A percentile compares a stretch with the other conserved stretches of the same genome.
Evolutionary conservation across 2,113 vertebrate species (phyloP).

Genomic region (Gallinago undulata): DNA sequence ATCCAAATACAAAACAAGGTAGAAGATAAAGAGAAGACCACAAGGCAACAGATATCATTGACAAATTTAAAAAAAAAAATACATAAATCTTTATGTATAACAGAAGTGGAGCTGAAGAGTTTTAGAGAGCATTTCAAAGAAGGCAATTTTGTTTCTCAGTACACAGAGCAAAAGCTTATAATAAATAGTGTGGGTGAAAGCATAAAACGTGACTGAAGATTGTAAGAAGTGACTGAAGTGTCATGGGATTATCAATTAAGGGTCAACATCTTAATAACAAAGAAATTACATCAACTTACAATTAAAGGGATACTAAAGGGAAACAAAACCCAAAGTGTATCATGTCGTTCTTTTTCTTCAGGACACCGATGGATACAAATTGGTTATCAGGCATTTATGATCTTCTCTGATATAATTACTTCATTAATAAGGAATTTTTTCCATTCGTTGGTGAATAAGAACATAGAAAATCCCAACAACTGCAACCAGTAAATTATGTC

Average conservation of each 20-base stretch:
- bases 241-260: neutral
- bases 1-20: neutral
- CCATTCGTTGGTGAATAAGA: neutral
- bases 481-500: neutral
- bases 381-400: accelerated
- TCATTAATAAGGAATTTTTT: neutral
- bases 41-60: neutral
- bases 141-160: neutral
- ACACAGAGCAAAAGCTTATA: neutral
- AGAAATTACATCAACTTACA: neutral
- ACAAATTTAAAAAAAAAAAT: neutral
- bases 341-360: neutral
- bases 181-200: neutral
- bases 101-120: neutral
- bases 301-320: neutral
- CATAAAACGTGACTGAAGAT: neutral
- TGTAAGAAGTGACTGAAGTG: neutral
- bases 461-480: neutral
- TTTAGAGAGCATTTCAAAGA: neutral
- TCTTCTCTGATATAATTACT: neutral
- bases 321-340: neutral
- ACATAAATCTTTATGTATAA: neutral
- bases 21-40: neutral
- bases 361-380: neutral
- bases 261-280: neutral